Base-by-base conservation (phyloP, 1,140 invertebrate genomes). In the Protaetia brevitarsis region DNA sequence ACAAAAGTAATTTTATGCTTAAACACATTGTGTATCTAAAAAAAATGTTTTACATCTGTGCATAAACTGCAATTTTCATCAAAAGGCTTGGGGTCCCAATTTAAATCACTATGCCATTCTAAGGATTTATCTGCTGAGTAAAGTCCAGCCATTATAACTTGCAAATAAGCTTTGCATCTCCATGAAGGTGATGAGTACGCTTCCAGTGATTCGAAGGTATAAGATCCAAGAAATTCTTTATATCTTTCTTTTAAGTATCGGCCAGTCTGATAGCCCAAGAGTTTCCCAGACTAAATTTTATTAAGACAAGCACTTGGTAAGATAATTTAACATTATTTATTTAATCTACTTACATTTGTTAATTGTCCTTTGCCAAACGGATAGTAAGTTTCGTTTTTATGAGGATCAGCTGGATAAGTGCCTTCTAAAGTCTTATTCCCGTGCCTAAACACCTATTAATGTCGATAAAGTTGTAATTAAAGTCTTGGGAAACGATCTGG, bases 361-460 rank as follows among this genome's bases (percentile, higher is more conserved):
- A 66, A 23, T 51, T 66, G 58, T 1, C 65, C 65, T 26, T 11
- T 82, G n/a, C 90, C 90, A 67, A 83, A 84, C 0, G 88, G 88
- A 79, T 85, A 85, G 71, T 86, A 89, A 3, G 79, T 77, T 3
- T 83, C 73, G 26, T 85, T 79, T 26, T 82, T 77, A 67, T 88
- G 81, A 0, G 84, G 82, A 72, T 91, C 87, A 3, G 80, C 84
- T 0, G 90, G 88, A 75, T 87, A 92, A 57, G 81, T 74, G 79
- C 82, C 16, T 63, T 88, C 86, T 1, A 90, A 89, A 11, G 89
- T 87, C 29, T 91, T 83, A 72, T 93, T 88, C 3, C 91, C 92
- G 79, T 94, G 91, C 51, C 91, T 81, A 74, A 88, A 89, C 21
- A 91, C 68, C 88, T 89, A 61, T 8, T 56, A 64, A 51, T 7